phyloP scores from a whole-genome alignment of 1,140 invertebrate genomes.

The Lepidurus arcticus region DNA sequence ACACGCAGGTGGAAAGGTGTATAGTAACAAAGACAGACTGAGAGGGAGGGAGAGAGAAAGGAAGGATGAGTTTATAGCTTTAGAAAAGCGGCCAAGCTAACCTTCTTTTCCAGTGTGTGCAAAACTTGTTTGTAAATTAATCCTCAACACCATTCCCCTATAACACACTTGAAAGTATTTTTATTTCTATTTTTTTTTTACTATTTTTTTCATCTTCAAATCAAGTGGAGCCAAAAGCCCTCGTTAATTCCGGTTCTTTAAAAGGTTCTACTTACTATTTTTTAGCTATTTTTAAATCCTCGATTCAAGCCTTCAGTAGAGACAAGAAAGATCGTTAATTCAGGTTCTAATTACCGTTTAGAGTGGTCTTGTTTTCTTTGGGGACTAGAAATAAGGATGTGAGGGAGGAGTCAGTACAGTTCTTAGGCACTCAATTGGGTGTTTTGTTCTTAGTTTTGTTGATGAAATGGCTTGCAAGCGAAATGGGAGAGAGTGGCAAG shows the following conservation, averaged over 20 bases:
- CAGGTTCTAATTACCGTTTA: too few species aligned
- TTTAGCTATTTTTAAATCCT: too few species aligned
- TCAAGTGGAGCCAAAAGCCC: too few species aligned
- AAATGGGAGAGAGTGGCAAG: neutral
- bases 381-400: neutral
- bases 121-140: slow-evolving; percentile 16
- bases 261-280: too few species aligned
- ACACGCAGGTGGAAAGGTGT: neutral
- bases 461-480: neutral
- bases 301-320: too few species aligned
- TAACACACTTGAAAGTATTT: neutral
- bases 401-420: neutral
- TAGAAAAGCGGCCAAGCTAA: slow-evolving; percentile 18
- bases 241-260: too few species aligned
- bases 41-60: slow-evolving; percentile 10
- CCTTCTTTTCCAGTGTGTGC: slow-evolving; percentile 13
- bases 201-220: too few species aligned
- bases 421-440: neutral
- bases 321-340: too few species aligned
- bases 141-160: slow-evolving; percentile 13
- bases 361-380: too few species aligned
- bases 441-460: neutral
- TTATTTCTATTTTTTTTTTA: neutral
- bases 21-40: neutral
- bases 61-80: slow-evolving; percentile 22